Percentiles rank a stretch among this genome's conserved stretches.
These are phyloP conservation scores for Emesis furor DNA, from an alignment of 2,888 invertebrate species.

Conservation along the genomic window DNA sequence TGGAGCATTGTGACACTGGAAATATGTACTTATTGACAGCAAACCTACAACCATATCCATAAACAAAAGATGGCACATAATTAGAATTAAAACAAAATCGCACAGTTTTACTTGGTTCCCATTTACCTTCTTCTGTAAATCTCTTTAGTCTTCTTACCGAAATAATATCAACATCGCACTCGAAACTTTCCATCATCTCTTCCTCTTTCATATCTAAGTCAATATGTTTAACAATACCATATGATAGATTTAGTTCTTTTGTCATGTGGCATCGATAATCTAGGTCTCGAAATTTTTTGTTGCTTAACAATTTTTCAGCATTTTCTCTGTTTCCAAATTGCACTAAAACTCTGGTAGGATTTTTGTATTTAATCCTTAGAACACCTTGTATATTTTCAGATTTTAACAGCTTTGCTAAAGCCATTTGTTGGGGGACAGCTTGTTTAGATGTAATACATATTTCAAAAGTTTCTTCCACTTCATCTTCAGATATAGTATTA, in stretches of 20 bases:
- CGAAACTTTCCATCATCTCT: slow-evolving; percentile 33
- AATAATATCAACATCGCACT: slow-evolving; percentile 18
- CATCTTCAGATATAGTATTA: neutral
- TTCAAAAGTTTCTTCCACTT: neutral
- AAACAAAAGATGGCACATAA: neutral
- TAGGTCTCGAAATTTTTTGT: slow-evolving; percentile 29
- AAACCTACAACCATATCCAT: slow-evolving; percentile 1
- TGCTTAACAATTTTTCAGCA: slow-evolving; percentile 29
- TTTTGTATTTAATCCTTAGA: slow-evolving; percentile 37
- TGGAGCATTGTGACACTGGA: neutral
- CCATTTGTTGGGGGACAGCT: neutral
- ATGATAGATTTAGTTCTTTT: slow-evolving; percentile 43
- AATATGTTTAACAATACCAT: slow-evolving; percentile 50
- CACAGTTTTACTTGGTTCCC: slow-evolving; percentile 43
- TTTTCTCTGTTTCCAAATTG: slow-evolving; percentile 35
- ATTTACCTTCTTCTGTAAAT: slow-evolving; percentile 8
- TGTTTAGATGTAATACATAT: neutral
- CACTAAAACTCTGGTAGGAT: slow-evolving; percentile 44
- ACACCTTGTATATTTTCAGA: slow-evolving; percentile 3
- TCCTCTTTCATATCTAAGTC: slow-evolving; percentile 49
- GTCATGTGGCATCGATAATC: slow-evolving; percentile 44
- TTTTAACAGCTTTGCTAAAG: slow-evolving; percentile 1
- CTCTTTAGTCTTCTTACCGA: slow-evolving; percentile 44
- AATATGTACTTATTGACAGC: neutral
- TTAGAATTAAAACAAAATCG: slow-evolving; percentile 36